Evolutionary conservation across 2,113 vertebrate species (phyloP), one percentile per base, ranked within the genome.

Genomic region (Bubo blakistoni): DNA sequence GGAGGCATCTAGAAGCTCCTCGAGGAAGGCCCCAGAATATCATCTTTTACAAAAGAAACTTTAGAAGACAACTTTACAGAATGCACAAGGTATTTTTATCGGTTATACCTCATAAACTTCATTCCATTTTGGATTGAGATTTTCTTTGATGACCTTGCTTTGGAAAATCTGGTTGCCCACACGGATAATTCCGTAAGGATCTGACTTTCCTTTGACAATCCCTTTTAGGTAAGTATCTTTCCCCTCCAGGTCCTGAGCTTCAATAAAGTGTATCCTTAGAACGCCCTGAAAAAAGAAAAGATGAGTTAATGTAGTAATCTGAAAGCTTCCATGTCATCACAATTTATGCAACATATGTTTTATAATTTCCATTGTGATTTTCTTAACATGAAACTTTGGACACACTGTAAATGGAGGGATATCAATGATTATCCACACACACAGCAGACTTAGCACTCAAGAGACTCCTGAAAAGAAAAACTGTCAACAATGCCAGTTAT

Each of bases 121-220:
- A 76, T 99, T 99, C 99, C 99, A 99, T 38, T 98, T 99, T 1
- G 99, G 99, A 92, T 98, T 97, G 27, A 99, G 91, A n/a, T 97
- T 99, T 90, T 99, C 99, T 86, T 99, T 98, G 96, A 99, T 98
- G 92, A 99, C 98, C 94, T 99, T 99, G 97, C 98, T 99, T 93
- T 99, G 98, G 97, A 99, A 99, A 66, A 99, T 98, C 26, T 99
- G 98, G 42, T 98, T 99, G 76, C 99, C 99, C 4, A 99, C 76
- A 81, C 98, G 98, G 76, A 99, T 96, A 38, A 99, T 97, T 22
- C 99, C 99, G 22, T 99, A 99, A 10, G 99, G 99, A 93, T 99
- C 99, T 2, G 99, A 99, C 97, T 99, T 99, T 20, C 99, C 99
- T 94, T 99, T 99, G 94, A 99, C 98, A 55, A 99, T 97, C 42